Percentiles rank a stretch among this genome's conserved stretches.
phyloP scores from a whole-genome alignment of 1,140 invertebrate species.

The Saccostrea cuccullata region DNA sequence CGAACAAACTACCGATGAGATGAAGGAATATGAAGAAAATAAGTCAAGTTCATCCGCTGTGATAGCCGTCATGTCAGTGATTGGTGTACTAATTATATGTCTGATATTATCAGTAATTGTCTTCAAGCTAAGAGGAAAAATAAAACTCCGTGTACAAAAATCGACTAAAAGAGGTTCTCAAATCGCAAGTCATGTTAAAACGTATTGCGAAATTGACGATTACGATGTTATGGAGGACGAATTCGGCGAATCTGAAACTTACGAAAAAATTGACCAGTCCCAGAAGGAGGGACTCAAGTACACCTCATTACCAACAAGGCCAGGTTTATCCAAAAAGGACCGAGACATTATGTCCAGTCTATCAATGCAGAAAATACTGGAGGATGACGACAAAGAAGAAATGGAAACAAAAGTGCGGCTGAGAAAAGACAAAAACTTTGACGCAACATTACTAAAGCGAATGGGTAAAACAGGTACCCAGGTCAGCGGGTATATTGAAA shows the following conservation, averaged over 20 bases:
- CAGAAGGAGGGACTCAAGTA: neutral
- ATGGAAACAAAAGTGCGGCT: neutral
- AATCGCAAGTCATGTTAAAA: neutral
- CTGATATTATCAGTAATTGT: neutral
- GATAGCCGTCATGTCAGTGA: neutral
- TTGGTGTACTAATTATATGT: neutral
- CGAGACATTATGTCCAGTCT: neutral
- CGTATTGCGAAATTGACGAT: constrained; percentile 12
- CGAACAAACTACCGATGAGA: too few relatives aligned
- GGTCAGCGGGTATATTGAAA: constrained; percentile 1
- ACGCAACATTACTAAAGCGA: neutral
- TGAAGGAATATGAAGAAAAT: neutral
- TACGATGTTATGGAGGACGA: neutral
- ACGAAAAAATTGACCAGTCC: neutral
- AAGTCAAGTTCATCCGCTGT: neutral
- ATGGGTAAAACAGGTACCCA: neutral
- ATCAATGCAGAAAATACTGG: constrained; percentile 13
- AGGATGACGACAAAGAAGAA: neutral
- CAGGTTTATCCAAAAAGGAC: neutral
- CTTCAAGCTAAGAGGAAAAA: neutral
- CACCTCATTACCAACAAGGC: neutral
- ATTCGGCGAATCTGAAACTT: neutral
- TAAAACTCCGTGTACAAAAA: neutral
- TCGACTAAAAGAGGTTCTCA: neutral
- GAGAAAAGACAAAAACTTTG: neutral